A percentile compares a stretch with the other conserved stretches of the same genome.
Conservation (phyloP, 1,140 invertebrate genomes). For the Leptinotarsa texana region DNA sequence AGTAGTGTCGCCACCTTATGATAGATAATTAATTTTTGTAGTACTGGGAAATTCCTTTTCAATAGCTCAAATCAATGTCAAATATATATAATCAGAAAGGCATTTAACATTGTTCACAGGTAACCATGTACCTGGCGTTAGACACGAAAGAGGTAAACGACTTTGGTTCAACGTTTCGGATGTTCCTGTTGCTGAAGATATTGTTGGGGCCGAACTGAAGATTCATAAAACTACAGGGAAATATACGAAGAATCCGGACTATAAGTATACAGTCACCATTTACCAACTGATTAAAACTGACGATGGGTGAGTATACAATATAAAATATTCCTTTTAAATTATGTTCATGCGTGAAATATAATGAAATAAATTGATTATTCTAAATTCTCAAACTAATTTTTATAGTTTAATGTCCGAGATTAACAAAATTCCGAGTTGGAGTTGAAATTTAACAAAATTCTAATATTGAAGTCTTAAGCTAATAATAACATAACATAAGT, state of each 20-base stretch:
- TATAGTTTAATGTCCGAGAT: too few relatives aligned
- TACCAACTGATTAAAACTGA: slow-evolving; percentile 64
- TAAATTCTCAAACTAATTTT: too few relatives aligned
- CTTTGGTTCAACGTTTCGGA: slow-evolving; percentile 92
- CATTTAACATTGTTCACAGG: slow-evolving; percentile 55
- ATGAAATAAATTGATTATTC: too few relatives aligned
- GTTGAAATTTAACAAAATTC: too few relatives aligned
- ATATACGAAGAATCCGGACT: slow-evolving; percentile 44
- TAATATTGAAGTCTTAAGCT: too few relatives aligned
- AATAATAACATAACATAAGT: too few relatives aligned
- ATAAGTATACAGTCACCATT: slow-evolving; percentile 61
- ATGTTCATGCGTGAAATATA: too few relatives aligned
- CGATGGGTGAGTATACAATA: slow-evolving; percentile 58
- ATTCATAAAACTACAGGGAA: slow-evolving; percentile 69
- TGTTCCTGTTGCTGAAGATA: slow-evolving; percentile 74
- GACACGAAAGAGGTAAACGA: slow-evolving; percentile 82
- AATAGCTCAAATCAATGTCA: not conserved
- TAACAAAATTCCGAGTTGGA: too few relatives aligned
- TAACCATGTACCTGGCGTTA: slow-evolving; percentile 70
- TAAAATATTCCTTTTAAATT: too few relatives aligned
- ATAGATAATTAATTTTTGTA: not conserved
- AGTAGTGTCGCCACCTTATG: too few relatives aligned
- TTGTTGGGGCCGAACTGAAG: slow-evolving; percentile 83
- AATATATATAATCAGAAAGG: not conserved
- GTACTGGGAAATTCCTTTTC: slow-evolving; percentile 4